phyloP scores from a whole-genome alignment of 2,888 invertebrate genomes.

The Ennomos fuscantarius region DNA sequence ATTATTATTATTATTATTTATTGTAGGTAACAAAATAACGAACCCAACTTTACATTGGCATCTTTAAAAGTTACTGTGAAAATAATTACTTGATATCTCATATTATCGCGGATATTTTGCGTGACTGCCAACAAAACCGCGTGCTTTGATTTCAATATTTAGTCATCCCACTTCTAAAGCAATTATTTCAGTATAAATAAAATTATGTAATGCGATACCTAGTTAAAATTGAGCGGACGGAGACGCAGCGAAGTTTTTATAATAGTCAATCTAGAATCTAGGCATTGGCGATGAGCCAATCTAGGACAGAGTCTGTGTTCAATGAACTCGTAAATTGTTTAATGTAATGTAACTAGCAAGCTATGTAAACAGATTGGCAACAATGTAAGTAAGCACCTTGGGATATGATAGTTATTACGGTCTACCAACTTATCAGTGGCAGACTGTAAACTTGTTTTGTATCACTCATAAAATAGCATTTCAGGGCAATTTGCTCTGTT shows the following conservation, averaged over 20 bases:
- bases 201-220: constrained; percentile 19
- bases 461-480: too few relatives aligned
- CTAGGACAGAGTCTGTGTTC: constrained; percentile 28
- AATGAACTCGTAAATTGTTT: constrained; percentile 32
- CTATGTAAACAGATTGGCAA: not conserved
- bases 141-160: too few relatives aligned
- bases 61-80: too few relatives aligned
- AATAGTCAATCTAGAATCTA: constrained; percentile 27
- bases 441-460: too few relatives aligned
- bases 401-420: not conserved
- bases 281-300: constrained; percentile 28
- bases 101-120: too few relatives aligned
- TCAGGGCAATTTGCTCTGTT: too few relatives aligned
- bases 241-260: constrained; percentile 16
- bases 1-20: too few relatives aligned
- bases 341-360: constrained; percentile 11
- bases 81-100: too few relatives aligned
- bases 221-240: constrained; percentile 18
- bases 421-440: too few relatives aligned
- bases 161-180: constrained; percentile 54
- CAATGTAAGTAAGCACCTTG: not conserved
- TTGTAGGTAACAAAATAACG: too few relatives aligned
- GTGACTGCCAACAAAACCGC: too few relatives aligned
- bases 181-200: constrained; percentile 12
- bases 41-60: too few relatives aligned